Conservation (phyloP, 2,113 vertebrate species). For the Osmerus mordax region DNA sequence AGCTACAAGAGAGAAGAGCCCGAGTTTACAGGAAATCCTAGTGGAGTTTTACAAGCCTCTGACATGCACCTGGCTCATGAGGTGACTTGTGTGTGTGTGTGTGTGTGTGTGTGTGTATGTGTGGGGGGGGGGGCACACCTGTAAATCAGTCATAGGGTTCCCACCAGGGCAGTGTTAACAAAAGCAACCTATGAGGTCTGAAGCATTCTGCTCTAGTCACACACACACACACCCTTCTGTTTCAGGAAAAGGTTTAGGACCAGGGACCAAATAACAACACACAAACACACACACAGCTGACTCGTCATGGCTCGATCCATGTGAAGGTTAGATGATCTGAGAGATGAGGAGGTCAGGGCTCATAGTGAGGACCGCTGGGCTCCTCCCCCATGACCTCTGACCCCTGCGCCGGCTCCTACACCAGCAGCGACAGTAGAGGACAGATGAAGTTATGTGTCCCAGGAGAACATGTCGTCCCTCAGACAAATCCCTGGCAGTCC, state of each 20-base stretch:
- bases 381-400: too few relatives aligned
- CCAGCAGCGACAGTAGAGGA: too few relatives aligned
- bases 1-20: not conserved
- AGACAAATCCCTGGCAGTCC: too few relatives aligned
- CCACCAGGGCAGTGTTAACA: slow-evolving; percentile 42
- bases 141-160: slow-evolving; percentile 38
- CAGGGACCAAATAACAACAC: slow-evolving; percentile 8
- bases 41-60: not conserved
- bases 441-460: too few relatives aligned
- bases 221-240: slow-evolving; percentile 29
- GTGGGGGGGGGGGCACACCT: slow-evolving; percentile 3
- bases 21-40: slow-evolving; percentile 18
- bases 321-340: slow-evolving; percentile 10
- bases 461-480: too few relatives aligned
- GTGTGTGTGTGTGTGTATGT: not conserved
- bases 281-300: slow-evolving; percentile 12
- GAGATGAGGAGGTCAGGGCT: slow-evolving; percentile 9
- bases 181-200: slow-evolving; percentile 36
- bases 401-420: too few relatives aligned
- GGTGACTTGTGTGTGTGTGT: not conserved
- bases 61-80: not conserved
- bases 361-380: not conserved
- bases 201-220: not conserved
- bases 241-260: slow-evolving; percentile 19
- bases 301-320: slow-evolving; percentile 6